These are phyloP conservation scores for Chloroclysta siterata DNA, from an alignment of 2,888 invertebrate genomes.

Conservation along the genomic window DNA sequence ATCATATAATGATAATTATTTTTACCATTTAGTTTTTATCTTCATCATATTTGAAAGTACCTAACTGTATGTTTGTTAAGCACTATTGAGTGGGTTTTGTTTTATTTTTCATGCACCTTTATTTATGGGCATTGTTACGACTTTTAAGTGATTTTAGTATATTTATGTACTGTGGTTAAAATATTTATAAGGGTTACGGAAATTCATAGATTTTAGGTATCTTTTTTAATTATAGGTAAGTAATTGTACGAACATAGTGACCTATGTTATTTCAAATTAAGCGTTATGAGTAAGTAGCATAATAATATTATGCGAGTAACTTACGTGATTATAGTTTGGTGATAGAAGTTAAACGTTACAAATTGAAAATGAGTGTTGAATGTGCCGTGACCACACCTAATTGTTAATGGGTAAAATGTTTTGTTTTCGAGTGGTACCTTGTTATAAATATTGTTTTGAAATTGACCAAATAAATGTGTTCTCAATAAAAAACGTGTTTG, in stretches of 20 bases:
- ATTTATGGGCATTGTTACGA: slow-evolving; percentile 76
- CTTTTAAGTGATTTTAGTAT: slow-evolving; percentile 58
- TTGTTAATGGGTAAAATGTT: slow-evolving; percentile 62
- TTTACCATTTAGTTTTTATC: slow-evolving; percentile 38
- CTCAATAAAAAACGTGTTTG: slow-evolving; percentile 64
- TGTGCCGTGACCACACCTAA: slow-evolving; percentile 54
- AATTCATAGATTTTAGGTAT: slow-evolving; percentile 50
- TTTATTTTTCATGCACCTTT: slow-evolving; percentile 71
- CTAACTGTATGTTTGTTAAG: slow-evolving; percentile 67
- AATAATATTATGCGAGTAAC: slow-evolving; percentile 74
- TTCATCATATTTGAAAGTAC: slow-evolving; percentile 22
- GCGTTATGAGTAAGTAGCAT: slow-evolving; percentile 50
- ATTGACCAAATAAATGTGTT: slow-evolving; percentile 85
- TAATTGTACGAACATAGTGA: neutral
- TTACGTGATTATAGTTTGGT: slow-evolving; percentile 80
- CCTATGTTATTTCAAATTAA: slow-evolving; percentile 64
- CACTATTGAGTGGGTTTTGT: slow-evolving; percentile 76
- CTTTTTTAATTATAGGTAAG: slow-evolving; percentile 42
- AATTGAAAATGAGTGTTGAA: slow-evolving; percentile 43
- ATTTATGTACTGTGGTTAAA: slow-evolving; percentile 65
- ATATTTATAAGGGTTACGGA: slow-evolving; percentile 77
- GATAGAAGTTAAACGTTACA: slow-evolving; percentile 63
- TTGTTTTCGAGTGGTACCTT: slow-evolving; percentile 78
- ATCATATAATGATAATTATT: slow-evolving; percentile 39
- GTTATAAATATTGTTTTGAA: slow-evolving; percentile 76